A percentile compares a stretch with the other conserved stretches of the same genome.
These are phyloP conservation scores for Chaetophractus vellerosus DNA, from an alignment of 2,797 vertebrate genomes.

Conservation along the genomic window DNA sequence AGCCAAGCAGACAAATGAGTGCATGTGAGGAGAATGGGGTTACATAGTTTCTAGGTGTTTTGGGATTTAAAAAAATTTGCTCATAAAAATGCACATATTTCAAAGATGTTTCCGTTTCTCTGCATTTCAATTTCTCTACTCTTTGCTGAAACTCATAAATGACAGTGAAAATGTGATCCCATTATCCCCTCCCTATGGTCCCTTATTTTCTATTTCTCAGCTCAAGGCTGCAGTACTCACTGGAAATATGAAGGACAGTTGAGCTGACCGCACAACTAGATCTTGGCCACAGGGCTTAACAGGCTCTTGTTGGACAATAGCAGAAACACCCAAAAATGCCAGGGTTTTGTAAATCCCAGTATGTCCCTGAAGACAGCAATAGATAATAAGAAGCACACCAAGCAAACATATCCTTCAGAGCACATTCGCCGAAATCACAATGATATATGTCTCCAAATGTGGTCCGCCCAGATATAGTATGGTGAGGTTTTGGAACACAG, in stretches of 20 bases:
- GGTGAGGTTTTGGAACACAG: background rate
- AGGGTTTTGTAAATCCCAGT: background rate
- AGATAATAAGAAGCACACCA: background rate
- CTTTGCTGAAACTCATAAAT: slow-evolving; percentile 57
- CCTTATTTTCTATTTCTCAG: background rate
- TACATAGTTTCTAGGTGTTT: background rate
- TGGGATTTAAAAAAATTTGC: background rate
- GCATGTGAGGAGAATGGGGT: fast-evolving
- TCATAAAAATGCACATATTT: background rate
- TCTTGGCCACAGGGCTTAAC: background rate
- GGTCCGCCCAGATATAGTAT: background rate
- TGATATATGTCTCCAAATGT: slow-evolving; percentile 10
- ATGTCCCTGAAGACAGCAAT: background rate
- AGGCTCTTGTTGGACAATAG: background rate
- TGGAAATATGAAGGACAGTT: slow-evolving; percentile 13
- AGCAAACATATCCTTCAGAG: background rate
- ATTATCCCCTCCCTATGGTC: background rate
- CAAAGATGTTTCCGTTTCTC: background rate
- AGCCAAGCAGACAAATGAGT: background rate
- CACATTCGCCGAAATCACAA: fast-evolving
- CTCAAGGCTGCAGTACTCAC: background rate
- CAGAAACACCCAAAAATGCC: background rate
- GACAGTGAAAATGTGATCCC: slow-evolving; percentile 21
- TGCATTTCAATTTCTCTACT: background rate
- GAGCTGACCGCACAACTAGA: background rate